Conservation (phyloP, 2,888 invertebrate genomes). For the Drosophila planitibia region DNA sequence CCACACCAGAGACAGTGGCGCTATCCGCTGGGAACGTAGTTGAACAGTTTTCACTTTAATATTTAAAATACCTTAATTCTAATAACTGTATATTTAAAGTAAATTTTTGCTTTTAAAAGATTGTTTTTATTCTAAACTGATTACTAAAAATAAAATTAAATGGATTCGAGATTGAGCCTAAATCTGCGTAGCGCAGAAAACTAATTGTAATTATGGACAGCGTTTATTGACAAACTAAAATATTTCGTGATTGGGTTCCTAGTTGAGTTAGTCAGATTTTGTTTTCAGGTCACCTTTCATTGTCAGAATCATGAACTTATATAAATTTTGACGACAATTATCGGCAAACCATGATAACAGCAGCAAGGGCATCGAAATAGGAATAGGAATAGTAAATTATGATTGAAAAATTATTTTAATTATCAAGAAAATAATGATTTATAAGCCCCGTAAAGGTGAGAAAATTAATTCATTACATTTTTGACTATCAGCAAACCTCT, state of each 20-base stretch:
- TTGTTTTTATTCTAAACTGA: too few species aligned
- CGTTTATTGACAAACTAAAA: too few species aligned
- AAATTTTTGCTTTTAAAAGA: too few species aligned
- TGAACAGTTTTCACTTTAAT: conserved; percentile 35
- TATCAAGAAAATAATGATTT: background rate
- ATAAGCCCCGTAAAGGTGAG: background rate
- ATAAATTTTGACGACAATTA: background rate
- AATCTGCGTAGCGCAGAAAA: too few species aligned
- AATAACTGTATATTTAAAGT: too few species aligned
- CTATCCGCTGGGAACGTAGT: conserved; percentile 68
- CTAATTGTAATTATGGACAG: too few species aligned
- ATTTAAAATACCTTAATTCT: conserved; percentile 49
- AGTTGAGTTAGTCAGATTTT: too few species aligned
- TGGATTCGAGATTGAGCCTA: too few species aligned
- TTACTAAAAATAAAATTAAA: too few species aligned
- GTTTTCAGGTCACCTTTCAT: too few species aligned
- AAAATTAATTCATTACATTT: background rate
- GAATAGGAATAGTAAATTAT: background rate
- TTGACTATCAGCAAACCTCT: background rate
- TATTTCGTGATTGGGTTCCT: too few species aligned
- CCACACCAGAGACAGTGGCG: conserved; percentile 82
- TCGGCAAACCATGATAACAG: background rate
- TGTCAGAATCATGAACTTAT: background rate
- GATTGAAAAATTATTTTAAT: background rate
- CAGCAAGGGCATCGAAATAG: background rate